Conservation (phyloP, 2,113 vertebrate genomes). For the Centropus unirufus region DNA sequence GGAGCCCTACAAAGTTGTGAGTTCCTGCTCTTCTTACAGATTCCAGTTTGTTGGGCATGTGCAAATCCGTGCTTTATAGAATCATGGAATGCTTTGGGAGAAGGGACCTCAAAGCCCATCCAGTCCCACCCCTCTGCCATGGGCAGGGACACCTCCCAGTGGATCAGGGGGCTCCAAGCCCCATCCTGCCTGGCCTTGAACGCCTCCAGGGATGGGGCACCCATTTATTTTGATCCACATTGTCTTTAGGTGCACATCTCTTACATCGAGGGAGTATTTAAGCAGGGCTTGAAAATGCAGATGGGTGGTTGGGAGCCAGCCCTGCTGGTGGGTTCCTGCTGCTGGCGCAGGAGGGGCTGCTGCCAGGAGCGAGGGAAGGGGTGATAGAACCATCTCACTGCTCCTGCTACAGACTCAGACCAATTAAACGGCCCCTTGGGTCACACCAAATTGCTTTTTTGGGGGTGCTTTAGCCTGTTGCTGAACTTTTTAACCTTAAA, state of each 20-base stretch:
- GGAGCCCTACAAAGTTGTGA: slow-evolving; percentile 98
- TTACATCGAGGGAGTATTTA: fast-evolving
- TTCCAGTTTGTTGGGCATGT: not conserved
- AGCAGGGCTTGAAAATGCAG: not conserved
- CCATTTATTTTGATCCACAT: not conserved
- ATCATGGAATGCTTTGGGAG: too few species aligned
- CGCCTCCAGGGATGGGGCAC: too few species aligned
- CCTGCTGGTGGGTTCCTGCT: not conserved
- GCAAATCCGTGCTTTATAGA: not conserved
- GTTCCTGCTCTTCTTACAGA: slow-evolving; percentile 58
- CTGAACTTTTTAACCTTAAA: not conserved
- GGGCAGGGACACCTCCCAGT: too few species aligned
- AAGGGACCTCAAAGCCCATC: too few species aligned
- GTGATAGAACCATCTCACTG: not conserved
- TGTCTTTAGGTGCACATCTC: not conserved
- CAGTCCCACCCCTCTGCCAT: too few species aligned
- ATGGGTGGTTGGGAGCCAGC: not conserved
- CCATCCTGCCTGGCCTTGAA: too few species aligned
- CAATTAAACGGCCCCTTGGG: not conserved
- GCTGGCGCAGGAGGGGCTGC: not conserved
- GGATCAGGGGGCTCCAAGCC: too few species aligned
- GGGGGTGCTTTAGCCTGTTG: not conserved
- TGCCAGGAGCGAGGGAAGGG: not conserved
- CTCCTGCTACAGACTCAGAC: not conserved
- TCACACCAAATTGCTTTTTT: not conserved